These are phyloP conservation scores for Eleutherodactylus coqui DNA, from an alignment of 2,797 vertebrate genomes.

Conservation along the genomic window DNA sequence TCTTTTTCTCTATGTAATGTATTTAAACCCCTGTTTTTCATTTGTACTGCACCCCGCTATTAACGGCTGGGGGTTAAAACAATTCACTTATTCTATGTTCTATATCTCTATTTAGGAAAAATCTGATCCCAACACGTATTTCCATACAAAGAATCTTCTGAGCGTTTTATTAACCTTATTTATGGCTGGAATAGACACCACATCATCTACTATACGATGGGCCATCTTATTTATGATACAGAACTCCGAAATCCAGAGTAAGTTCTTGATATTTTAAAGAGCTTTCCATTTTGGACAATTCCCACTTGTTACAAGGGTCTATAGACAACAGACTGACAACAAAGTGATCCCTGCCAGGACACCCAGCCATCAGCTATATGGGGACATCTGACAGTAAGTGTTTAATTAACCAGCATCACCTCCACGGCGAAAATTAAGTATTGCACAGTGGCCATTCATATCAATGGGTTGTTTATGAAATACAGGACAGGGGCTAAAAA, in stretches of 20 bases:
- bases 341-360: too few relatives aligned
- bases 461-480: too few relatives aligned
- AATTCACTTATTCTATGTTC: neutral
- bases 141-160: conserved; percentile 70
- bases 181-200: conserved; percentile 73
- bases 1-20: too few relatives aligned
- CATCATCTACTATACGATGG: conserved; percentile 71
- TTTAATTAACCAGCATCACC: neutral
- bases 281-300: neutral
- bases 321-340: too few relatives aligned
- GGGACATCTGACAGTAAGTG: neutral
- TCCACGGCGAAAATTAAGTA: neutral
- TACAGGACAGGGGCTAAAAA: neutral
- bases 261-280: conserved; percentile 48
- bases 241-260: conserved; percentile 75
- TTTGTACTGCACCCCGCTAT: too few relatives aligned
- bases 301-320: neutral
- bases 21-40: too few relatives aligned
- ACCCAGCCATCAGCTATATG: neutral
- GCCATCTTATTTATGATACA: conserved; percentile 72
- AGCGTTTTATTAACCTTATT: conserved; percentile 70
- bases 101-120: conserved; percentile 69
- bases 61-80: neutral
- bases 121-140: conserved; percentile 64
- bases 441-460: neutral